A percentile compares a stretch with the other conserved stretches of the same genome.
phyloP scores from a whole-genome alignment of 2,113 vertebrate genomes.

The Strix uralensis region DNA sequence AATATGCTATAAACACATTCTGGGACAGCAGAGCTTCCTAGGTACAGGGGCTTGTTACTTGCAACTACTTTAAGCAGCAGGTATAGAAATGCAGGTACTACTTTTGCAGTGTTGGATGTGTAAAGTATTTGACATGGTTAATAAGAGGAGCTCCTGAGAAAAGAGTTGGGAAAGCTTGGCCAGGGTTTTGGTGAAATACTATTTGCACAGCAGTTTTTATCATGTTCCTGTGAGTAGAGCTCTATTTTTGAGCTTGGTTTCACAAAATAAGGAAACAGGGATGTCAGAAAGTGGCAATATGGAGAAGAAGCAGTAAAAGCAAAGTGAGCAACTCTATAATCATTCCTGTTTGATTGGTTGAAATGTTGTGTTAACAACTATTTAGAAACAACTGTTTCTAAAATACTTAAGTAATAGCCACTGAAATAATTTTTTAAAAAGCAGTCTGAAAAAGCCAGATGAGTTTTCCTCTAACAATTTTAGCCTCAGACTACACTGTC shows the following conservation, averaged over 20 bases:
- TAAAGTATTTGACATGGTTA: not conserved
- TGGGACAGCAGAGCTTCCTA: not conserved
- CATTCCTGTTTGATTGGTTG: not conserved
- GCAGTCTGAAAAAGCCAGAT: not conserved
- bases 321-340: not conserved
- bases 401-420: not conserved
- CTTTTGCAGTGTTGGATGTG: not conserved
- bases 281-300: not conserved
- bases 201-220: not conserved
- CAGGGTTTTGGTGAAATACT: not conserved
- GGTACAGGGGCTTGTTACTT: not conserved
- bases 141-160: not conserved
- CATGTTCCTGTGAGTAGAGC: not conserved
- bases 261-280: not conserved
- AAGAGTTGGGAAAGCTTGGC: not conserved
- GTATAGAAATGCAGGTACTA: not conserved
- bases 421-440: not conserved
- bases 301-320: not conserved
- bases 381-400: not conserved
- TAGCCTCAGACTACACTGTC: not conserved
- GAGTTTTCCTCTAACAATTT: not conserved
- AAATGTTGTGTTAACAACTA: not conserved
- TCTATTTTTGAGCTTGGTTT: not conserved
- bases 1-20: not conserved
- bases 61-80: not conserved